A percentile compares a stretch with the other conserved stretches of the same genome.
Conservation (phyloP, 1,140 invertebrate genomes). For the Drosophila murphyi region DNA sequence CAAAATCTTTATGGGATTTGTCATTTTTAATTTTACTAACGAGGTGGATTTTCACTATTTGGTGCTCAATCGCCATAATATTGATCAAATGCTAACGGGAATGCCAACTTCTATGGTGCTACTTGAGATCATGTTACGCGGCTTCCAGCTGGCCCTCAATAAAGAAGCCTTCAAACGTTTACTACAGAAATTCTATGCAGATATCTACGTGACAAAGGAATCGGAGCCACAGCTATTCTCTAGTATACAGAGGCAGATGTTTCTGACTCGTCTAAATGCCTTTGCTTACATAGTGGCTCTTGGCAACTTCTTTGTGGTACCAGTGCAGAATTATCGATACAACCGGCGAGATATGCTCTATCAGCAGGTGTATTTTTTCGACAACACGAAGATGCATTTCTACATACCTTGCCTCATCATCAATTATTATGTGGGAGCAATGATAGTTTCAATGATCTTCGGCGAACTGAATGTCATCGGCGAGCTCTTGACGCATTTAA, state of each 20-base stretch:
- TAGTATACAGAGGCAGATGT: conserved; percentile 54
- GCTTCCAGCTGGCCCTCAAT: conserved; percentile 58
- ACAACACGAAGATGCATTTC: conserved; percentile 46
- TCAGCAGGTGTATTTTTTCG: conserved; percentile 64
- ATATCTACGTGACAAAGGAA: conserved; percentile 59
- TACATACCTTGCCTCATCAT: conserved; percentile 53
- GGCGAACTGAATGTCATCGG: conserved; percentile 73
- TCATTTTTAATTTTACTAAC: conserved; percentile 56
- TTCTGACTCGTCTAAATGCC: conserved; percentile 58
- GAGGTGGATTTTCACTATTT: conserved; percentile 66
- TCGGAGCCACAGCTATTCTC: conserved; percentile 37
- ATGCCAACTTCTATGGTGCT: conserved; percentile 68
- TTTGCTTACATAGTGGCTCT: conserved; percentile 57
- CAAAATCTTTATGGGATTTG: conserved; percentile 52
- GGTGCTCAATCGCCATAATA: conserved; percentile 48
- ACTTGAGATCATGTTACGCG: conserved; percentile 65
- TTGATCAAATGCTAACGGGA: conserved; percentile 66
- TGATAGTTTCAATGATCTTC: conserved; percentile 63
- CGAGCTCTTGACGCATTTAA: conserved; percentile 71
- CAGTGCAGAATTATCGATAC: conserved; percentile 57
- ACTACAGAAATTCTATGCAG: conserved; percentile 60
- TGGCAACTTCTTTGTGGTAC: conserved; percentile 56
- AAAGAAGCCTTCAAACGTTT: conserved; percentile 57
- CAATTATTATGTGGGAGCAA: conserved; percentile 66
- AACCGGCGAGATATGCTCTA: conserved; percentile 65